Evolutionary conservation across 2,888 invertebrate species (phyloP).

Genomic region (Augiades crinisus): DNA sequence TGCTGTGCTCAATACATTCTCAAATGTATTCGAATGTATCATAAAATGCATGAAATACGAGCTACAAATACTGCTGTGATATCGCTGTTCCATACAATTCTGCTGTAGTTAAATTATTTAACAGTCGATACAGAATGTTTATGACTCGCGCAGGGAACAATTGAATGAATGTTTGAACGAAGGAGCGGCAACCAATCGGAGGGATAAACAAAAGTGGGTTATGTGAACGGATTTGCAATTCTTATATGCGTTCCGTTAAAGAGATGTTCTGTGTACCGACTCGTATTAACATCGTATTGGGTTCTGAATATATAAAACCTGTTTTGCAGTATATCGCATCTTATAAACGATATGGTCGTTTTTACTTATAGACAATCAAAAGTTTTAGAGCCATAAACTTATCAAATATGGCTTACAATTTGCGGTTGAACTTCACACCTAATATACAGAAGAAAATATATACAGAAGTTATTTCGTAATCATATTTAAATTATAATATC

Average conservation of each 20-base stretch:
- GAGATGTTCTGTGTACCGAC: not conserved
- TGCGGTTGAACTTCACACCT: too few relatives aligned
- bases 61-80: constrained; percentile 4
- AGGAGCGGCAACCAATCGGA: constrained; percentile 8
- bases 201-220: constrained; percentile 7
- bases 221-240: constrained; percentile 15
- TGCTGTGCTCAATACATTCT: not conserved
- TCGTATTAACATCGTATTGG: not conserved
- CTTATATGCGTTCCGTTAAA: constrained; percentile 2
- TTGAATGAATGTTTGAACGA: constrained; percentile 14
- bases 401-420: too few relatives aligned
- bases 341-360: too few relatives aligned
- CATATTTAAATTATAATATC: too few relatives aligned
- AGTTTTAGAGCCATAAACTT: too few relatives aligned
- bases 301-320: too few relatives aligned
- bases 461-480: too few relatives aligned
- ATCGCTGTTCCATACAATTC: constrained; percentile 13
- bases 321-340: too few relatives aligned
- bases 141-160: constrained; percentile 14
- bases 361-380: too few relatives aligned
- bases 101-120: constrained; percentile 20
- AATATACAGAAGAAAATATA: too few relatives aligned
- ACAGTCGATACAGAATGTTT: constrained; percentile 23
- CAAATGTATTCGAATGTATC: constrained; percentile 14
- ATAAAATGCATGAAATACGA: constrained; percentile 20